A percentile compares a stretch with the other conserved stretches of the same genome.
These are phyloP conservation scores for Pristionchus maxplancki DNA, from an alignment of 2,888 invertebrate genomes.

Conservation along the genomic window DNA sequence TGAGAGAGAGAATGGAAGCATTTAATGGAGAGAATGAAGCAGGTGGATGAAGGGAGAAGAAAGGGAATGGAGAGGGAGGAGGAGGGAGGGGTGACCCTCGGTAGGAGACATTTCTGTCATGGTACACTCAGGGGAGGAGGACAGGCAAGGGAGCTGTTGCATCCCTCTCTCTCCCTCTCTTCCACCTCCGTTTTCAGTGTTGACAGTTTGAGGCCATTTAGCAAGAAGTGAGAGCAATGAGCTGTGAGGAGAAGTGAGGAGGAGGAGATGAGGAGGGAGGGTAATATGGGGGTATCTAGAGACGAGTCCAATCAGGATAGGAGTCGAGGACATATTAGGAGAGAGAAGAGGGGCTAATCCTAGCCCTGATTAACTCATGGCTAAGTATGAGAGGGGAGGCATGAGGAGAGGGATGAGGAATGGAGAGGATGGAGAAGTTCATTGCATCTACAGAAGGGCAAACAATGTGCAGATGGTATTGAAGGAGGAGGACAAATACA, in stretches of 20 bases:
- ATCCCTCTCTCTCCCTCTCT: neutral
- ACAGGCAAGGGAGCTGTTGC: constrained; percentile 24
- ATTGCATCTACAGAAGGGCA: neutral
- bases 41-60: constrained; percentile 2
- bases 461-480: constrained; percentile 2
- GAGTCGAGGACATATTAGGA: constrained; percentile 23
- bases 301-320: neutral
- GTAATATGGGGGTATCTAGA: constrained; percentile 36
- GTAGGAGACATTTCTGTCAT: constrained; percentile 38
- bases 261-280: neutral
- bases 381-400: neutral
- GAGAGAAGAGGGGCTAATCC: neutral
- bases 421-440: neutral
- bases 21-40: constrained; percentile 20
- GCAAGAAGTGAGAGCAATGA: constrained; percentile 24
- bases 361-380: neutral
- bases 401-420: neutral
- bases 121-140: neutral
- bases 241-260: neutral
- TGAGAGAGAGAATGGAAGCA: constrained; percentile 41
- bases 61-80: neutral
- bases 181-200: constrained; percentile 1
- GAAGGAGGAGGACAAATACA: neutral
- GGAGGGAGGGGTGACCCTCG: constrained; percentile 19
- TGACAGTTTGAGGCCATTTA: constrained; percentile 36